Evolutionary conservation across 2,888 invertebrate genomes (phyloP).

Genomic region (Lysandra coridon): DNA sequence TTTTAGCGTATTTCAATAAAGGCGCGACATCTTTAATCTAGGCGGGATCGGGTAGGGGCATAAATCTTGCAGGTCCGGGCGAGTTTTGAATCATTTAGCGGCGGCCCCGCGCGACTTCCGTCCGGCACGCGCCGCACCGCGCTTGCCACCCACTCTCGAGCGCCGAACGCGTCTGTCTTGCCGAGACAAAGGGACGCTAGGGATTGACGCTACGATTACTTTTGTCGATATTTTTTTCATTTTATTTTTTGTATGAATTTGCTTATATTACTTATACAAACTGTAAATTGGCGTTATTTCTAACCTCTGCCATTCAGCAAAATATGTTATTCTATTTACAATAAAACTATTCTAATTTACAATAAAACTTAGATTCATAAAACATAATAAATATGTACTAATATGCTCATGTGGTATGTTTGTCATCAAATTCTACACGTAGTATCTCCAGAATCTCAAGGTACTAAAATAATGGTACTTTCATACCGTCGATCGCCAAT

Average conservation of each 20-base stretch:
- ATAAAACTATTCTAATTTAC: too few relatives aligned
- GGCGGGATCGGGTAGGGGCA: constrained; percentile 74
- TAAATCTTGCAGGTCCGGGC: constrained; percentile 79
- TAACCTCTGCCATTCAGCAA: too few relatives aligned
- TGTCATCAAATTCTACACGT: too few relatives aligned
- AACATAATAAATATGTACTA: too few relatives aligned
- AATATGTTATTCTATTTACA: too few relatives aligned
- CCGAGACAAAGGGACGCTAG: constrained; percentile 79
- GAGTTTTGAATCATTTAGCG: constrained; percentile 81
- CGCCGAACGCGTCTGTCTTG: constrained; percentile 74
- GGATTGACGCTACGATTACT: constrained; percentile 45
- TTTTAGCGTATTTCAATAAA: constrained; percentile 77
- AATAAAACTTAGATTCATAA: too few relatives aligned
- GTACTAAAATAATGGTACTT: too few relatives aligned
- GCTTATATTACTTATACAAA: background rate
- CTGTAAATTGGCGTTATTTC: background rate
- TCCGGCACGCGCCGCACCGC: constrained; percentile 71
- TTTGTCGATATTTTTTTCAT: constrained; percentile 37
- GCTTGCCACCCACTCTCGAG: constrained; percentile 45
- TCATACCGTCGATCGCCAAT: too few relatives aligned
- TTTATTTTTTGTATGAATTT: background rate
- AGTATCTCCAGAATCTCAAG: too few relatives aligned
- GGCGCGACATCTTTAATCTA: constrained; percentile 80
- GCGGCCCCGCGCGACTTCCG: constrained; percentile 74
- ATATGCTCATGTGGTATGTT: too few relatives aligned